Base-by-base conservation (phyloP, 2,797 vertebrate species). In the Enteromius treurensis region DNA sequence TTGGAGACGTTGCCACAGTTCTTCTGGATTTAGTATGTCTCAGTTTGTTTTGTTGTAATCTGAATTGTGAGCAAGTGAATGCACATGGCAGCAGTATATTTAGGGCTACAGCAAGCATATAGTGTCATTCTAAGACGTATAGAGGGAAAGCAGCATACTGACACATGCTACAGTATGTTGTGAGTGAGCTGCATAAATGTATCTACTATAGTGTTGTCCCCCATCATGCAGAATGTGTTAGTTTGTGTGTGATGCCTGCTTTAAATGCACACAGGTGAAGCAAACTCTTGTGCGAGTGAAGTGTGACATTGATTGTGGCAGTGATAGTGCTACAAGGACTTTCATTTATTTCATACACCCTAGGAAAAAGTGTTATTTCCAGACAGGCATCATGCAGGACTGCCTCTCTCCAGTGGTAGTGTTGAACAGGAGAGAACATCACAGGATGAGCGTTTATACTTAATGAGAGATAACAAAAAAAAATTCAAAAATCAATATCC, bases 341-440 rank as follows among this genome's bases (percentile, higher is more conserved):
- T 58, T 42, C 15, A 58, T 58, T 58, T 58, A 45, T 80, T 80
- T 60, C 1, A 80, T 70, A 58, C 45, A 58, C n/a, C 15, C 10
- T 60, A 11, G 68, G 53, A 67, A 51, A 21, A 55, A 49, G 34
- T 9, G 51, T 80, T 80, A 32, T 70, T 80, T 70, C n/a, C n/a
- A 80, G 49, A 55, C 32, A 42, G 78, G 6, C 14, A 29, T 42
- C 21, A 32, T 26, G 77, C 32, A 40, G 21, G 64, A 79, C 47
- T 19, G 62, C 32, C 47, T 68, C 65, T 69, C 9, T 58, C 32
- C 29, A 67, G 77, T 13, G 5, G 45, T 49, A 34, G 26, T 73
- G 60, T 13, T 45, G 17, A 65, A 32, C 23, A 14, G 26, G 26
- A 67, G 7, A 34, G 51, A 53, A 26, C 64, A 68, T 64, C 32